phyloP scores from a whole-genome alignment of 2,797 vertebrate species.

The Labeo calbasu region DNA sequence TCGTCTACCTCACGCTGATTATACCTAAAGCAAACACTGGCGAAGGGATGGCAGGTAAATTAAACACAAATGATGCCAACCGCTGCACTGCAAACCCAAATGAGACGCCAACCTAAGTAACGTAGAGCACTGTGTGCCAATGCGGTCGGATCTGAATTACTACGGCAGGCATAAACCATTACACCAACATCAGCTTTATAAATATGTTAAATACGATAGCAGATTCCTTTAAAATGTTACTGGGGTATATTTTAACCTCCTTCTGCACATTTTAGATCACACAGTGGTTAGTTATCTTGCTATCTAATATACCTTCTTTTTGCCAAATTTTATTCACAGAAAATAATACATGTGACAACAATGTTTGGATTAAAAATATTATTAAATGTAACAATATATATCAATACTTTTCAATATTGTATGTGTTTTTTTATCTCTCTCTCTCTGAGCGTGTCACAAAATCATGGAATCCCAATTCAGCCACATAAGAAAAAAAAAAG shows the following conservation, averaged over 20 bases:
- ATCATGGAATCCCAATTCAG: background rate
- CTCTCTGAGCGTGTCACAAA: background rate
- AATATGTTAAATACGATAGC: background rate
- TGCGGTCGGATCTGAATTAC: background rate
- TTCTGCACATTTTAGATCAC: background rate
- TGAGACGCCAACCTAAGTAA: background rate
- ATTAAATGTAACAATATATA: background rate
- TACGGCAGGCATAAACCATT: background rate
- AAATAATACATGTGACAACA: background rate
- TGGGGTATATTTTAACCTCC: background rate
- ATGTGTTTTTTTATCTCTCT: background rate
- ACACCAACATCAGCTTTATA: background rate
- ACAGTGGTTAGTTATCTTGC: background rate
- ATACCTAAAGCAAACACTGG: constrained; percentile 16
- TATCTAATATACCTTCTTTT: background rate
- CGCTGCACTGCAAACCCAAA: background rate
- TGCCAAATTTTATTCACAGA: background rate
- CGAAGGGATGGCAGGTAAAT: constrained; percentile 3
- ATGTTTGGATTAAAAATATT: background rate
- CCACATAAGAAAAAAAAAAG: background rate
- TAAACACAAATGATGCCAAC: background rate
- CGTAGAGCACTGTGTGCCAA: background rate
- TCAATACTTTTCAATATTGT: background rate
- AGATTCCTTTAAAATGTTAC: background rate
- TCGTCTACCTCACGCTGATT: background rate